Base-by-base conservation (phyloP, 2,797 vertebrate genomes). In the Takifugu rubripes region DNA sequence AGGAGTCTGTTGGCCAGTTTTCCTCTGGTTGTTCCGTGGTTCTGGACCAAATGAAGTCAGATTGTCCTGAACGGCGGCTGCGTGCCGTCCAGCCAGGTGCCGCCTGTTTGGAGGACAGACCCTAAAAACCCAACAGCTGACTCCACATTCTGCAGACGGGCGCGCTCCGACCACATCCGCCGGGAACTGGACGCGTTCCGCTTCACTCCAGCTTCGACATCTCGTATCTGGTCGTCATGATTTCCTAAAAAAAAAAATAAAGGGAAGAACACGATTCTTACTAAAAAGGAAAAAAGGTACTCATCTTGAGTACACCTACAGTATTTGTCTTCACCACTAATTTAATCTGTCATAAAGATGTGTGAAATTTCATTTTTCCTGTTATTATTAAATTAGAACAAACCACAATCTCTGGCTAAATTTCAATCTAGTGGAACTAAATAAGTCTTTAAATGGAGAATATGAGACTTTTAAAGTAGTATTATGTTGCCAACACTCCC, bases 121-220 rank as follows among this genome's bases (percentile, higher is more conserved):
- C 61, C 54, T 60, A 47, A 66, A 74, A 3, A 65, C 46, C 56
- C 12, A 15, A 44, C 59, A 65, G 74, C 61, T 15, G 12, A 50
- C 45, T 49, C 58, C 60, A 70, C 60, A 67, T 25, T 65, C 56
- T 40, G 53, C 48, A 69, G 56, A 49, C 65, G 56, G 48, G 42
- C 50, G 43, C 66, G 53, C 54, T 61, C 44, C 47, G 56, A 64
- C 52, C 55, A 9, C 6, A 25, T 73, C 53, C 46, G 33, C 47
- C 27, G 43, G 40, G 11, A n/a, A 36, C 27, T 64, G 46, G 15
- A 59, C 61, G 56, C 2, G 10, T 43, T 55, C 31, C 3, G 25
- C 47, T 53, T 93, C 82, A 95, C 84, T 94, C 93, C 90, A 94
- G 90, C 86, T 95, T 94, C 47, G 93, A 93, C 91, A 95, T 94